Percentiles rank a stretch among this genome's conserved stretches.
Evolutionary conservation across 1,140 invertebrate species (phyloP).

Genomic region (Asbolus verrucosus): DNA sequence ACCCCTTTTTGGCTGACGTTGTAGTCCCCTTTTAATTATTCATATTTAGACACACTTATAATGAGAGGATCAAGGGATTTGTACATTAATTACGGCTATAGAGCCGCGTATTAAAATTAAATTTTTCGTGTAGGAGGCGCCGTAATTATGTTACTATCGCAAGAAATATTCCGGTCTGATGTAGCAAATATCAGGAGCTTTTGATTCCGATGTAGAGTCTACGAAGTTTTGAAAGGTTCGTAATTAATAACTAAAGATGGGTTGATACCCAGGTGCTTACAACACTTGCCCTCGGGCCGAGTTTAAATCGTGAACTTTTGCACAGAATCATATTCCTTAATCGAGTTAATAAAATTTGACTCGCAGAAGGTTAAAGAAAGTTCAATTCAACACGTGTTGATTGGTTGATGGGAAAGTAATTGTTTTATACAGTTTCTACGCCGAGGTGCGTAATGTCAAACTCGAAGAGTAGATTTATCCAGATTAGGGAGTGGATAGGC

Average conservation of each 20-base stretch:
- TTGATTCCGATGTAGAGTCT: background rate
- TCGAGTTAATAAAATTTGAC: too few relatives aligned
- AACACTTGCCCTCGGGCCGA: background rate
- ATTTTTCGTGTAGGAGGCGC: slow-evolving; percentile 26
- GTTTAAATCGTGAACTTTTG: too few relatives aligned
- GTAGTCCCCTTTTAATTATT: slow-evolving; percentile 2
- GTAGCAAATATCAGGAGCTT: too few relatives aligned
- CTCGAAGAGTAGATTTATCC: background rate
- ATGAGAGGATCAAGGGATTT: slow-evolving; percentile 16
- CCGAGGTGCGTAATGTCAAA: background rate
- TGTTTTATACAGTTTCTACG: slow-evolving; percentile 3
- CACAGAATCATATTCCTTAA: too few relatives aligned
- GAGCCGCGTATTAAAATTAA: slow-evolving; percentile 1
- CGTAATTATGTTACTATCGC: too few relatives aligned
- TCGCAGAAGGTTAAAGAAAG: too few relatives aligned
- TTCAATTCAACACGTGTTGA: slow-evolving; percentile 9
- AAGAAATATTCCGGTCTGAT: too few relatives aligned
- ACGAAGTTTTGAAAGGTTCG: background rate
- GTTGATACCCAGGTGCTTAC: background rate
- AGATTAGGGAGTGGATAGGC: background rate
- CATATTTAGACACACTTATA: background rate
- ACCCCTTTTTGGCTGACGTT: too few relatives aligned
- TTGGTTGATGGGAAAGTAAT: background rate
- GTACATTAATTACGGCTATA: slow-evolving; percentile 12
- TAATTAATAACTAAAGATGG: slow-evolving; percentile 4